Percentiles rank a stretch among this genome's conserved stretches.
phyloP scores from a whole-genome alignment of 2,797 vertebrate species.

The Hybognathus amarus region DNA sequence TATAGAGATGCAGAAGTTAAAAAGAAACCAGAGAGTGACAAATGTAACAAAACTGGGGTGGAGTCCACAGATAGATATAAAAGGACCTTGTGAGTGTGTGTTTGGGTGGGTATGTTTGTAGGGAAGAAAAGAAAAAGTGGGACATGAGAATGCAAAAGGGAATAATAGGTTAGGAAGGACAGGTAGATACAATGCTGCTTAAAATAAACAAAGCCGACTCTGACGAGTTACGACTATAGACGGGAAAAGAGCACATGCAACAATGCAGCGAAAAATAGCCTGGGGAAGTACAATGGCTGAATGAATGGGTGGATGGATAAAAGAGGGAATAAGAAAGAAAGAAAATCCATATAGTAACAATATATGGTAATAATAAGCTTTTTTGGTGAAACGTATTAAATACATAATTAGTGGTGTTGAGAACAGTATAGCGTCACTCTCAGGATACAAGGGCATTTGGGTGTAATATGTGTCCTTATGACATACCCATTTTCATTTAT shows the following conservation, averaged over 20 bases:
- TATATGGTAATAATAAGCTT: not conserved
- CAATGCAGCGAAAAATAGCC: conserved; percentile 12
- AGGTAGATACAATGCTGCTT: not conserved
- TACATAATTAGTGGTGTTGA: conserved; percentile 1
- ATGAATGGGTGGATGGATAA: not conserved
- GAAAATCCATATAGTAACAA: conserved; percentile 7
- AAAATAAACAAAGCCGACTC: conserved; percentile 26
- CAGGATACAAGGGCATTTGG: not conserved
- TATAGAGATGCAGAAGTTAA: conserved; percentile 9
- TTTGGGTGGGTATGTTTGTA: conserved; percentile 29
- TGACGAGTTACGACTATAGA: not conserved
- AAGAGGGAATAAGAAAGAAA: not conserved
- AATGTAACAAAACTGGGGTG: conserved; percentile 18
- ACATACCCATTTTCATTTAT: not conserved
- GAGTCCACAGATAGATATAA: conserved; percentile 30
- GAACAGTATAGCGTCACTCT: not conserved
- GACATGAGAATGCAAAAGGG: conserved; percentile 25
- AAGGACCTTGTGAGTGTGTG: conserved; percentile 13
- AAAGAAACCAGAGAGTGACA: conserved; percentile 33
- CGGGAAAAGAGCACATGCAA: not conserved
- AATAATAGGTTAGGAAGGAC: conserved; percentile 31
- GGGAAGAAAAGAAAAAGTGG: conserved; percentile 34
- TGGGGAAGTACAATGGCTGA: not conserved
- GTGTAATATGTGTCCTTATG: not conserved
- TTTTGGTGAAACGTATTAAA: not conserved